Evolutionary conservation across 1,140 invertebrate species (phyloP).

Genomic region (Ooceraea biroi): DNA sequence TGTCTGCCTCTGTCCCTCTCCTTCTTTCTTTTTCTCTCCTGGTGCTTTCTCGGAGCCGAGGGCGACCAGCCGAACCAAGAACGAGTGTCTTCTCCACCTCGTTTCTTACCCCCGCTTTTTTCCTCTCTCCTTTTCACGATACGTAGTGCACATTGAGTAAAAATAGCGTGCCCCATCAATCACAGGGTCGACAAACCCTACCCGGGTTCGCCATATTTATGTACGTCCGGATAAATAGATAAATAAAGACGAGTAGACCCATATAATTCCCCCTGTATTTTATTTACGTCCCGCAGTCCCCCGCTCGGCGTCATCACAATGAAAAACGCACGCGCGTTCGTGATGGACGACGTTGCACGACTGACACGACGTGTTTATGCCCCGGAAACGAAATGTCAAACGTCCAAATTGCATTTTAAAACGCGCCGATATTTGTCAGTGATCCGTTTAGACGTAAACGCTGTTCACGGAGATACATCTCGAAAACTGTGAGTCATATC

Average conservation of each 20-base stretch:
- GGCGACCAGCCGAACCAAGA: slow-evolving; percentile 22
- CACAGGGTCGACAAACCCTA: slow-evolving; percentile 77
- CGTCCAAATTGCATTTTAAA: slow-evolving; percentile 2
- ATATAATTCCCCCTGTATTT: slow-evolving; percentile 48
- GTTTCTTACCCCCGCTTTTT: slow-evolving; percentile 50
- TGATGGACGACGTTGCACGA: not conserved
- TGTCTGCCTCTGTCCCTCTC: not conserved
- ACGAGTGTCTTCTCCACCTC: slow-evolving; percentile 42
- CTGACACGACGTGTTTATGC: not conserved
- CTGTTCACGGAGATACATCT: not conserved
- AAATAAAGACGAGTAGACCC: slow-evolving; percentile 60
- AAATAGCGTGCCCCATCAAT: slow-evolving; percentile 78
- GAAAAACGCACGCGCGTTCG: slow-evolving; percentile 18
- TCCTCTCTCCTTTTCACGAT: slow-evolving; percentile 62
- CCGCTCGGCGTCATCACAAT: not conserved
- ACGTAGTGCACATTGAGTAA: slow-evolving; percentile 67
- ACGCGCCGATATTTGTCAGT: slow-evolving; percentile 8
- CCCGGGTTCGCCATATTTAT: slow-evolving; percentile 59
- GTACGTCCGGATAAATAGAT: slow-evolving; percentile 66
- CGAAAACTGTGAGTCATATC: too few species aligned
- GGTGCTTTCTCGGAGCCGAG: not conserved
- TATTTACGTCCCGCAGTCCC: slow-evolving; percentile 40
- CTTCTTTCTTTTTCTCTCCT: not conserved
- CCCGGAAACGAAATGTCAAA: slow-evolving; percentile 33
- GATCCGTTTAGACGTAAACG: not conserved